Evolutionary conservation across 2,888 invertebrate species (phyloP).

Genomic region (Allophyes oxyacanthae): DNA sequence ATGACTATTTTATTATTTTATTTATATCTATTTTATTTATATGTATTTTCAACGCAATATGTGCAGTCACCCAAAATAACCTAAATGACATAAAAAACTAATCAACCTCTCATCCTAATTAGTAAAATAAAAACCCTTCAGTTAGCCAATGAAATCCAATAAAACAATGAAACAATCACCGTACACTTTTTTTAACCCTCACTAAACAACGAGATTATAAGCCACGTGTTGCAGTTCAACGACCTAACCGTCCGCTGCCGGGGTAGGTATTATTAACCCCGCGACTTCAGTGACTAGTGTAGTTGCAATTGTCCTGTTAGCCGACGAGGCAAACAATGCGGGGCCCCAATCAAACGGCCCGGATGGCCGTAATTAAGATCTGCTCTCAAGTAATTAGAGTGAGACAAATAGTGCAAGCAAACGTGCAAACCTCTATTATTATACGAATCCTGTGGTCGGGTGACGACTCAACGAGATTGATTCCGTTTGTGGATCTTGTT

Average conservation of each 20-base stretch:
- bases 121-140: too few relatives aligned
- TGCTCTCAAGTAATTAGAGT: slow-evolving; percentile 77
- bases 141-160: slow-evolving; percentile 4
- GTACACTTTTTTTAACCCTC: slow-evolving; percentile 4
- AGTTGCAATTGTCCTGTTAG: slow-evolving; percentile 80
- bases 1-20: too few relatives aligned
- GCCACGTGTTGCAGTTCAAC: slow-evolving; percentile 48
- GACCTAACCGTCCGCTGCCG: slow-evolving; percentile 34
- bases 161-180: slow-evolving; percentile 10
- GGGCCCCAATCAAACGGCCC: slow-evolving; percentile 78
- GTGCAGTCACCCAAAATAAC: too few relatives aligned
- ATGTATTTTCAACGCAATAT: too few relatives aligned
- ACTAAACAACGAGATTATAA: slow-evolving; percentile 13
- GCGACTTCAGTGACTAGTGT: slow-evolving; percentile 65
- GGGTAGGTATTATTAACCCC: slow-evolving; percentile 64
- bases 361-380: slow-evolving; percentile 86
- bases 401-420: slow-evolving; percentile 68
- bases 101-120: too few relatives aligned
- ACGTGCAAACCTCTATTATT: slow-evolving; percentile 56
- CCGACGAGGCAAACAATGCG: slow-evolving; percentile 78
- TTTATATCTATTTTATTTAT: too few relatives aligned
- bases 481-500: slow-evolving; percentile 42
- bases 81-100: too few relatives aligned
- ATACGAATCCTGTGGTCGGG: slow-evolving; percentile 5
- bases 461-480: slow-evolving; percentile 39